phyloP scores from a whole-genome alignment of 2,113 vertebrate genomes.

The Periophthalmus modestus region DNA sequence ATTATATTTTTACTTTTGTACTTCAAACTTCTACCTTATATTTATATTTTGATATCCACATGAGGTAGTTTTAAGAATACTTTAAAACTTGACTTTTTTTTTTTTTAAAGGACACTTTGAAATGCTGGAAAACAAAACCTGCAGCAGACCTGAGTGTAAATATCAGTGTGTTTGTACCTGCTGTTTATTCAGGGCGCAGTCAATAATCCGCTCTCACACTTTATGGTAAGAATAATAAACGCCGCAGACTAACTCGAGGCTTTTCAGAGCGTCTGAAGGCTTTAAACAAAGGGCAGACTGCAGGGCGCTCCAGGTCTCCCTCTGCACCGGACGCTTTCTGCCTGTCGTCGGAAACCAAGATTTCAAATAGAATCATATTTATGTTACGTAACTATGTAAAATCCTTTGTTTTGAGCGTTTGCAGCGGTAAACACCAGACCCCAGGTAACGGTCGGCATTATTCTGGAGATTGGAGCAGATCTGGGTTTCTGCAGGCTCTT shows the following conservation, averaged over 20 bases:
- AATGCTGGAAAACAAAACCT: constrained; percentile 39
- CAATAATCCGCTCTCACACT: background rate
- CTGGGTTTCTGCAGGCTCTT: background rate
- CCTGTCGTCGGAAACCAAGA: background rate
- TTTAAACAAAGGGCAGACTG: background rate
- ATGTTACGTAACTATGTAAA: constrained; percentile 8
- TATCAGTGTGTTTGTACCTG: constrained; percentile 46
- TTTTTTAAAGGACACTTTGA: constrained; percentile 29
- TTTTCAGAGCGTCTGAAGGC: background rate
- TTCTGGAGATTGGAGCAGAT: background rate
- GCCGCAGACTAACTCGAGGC: constrained; percentile 1
- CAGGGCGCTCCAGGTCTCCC: background rate
- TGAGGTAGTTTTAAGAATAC: constrained; percentile 25
- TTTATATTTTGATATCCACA: constrained; percentile 11
- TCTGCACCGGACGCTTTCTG: background rate
- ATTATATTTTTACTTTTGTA: too few relatives aligned
- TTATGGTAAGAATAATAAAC: background rate
- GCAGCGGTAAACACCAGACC: background rate
- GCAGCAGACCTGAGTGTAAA: constrained; percentile 39
- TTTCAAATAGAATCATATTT: constrained; percentile 6
- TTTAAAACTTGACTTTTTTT: constrained; percentile 19
- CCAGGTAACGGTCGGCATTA: background rate
- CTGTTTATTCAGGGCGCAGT: constrained; percentile 33
- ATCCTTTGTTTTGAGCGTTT: background rate
- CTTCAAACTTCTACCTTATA: background rate